These are phyloP conservation scores for Hylia prasina DNA, from an alignment of 2,113 vertebrate species.

Conservation along the genomic window DNA sequence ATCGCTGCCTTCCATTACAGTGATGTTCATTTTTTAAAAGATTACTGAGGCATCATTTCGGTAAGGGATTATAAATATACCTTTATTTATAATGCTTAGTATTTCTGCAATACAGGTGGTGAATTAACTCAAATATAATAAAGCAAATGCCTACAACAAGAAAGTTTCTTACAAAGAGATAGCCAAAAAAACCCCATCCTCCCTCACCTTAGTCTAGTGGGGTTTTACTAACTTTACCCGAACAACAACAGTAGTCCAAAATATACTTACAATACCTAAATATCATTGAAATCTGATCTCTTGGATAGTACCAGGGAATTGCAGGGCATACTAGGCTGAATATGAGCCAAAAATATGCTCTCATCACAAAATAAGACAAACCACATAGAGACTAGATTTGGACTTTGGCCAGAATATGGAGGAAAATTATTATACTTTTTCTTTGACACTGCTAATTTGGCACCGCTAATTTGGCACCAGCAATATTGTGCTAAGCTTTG, in stretches of 20 bases:
- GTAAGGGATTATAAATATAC: background rate
- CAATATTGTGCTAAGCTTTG: background rate
- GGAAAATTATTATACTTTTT: background rate
- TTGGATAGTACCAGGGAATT: background rate
- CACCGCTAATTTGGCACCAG: background rate
- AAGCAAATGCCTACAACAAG: background rate
- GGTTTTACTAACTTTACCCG: background rate
- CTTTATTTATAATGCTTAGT: background rate
- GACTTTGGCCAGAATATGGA: background rate
- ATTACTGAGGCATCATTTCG: background rate
- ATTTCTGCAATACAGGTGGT: background rate
- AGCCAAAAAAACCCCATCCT: background rate
- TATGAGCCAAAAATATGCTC: background rate
- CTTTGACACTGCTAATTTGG: background rate
- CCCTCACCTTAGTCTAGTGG: background rate
- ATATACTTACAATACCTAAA: background rate
- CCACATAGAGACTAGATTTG: background rate
- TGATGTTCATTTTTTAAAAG: background rate
- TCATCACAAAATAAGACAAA: background rate
- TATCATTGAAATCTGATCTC: background rate
- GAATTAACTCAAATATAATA: background rate
- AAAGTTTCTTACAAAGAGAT: background rate
- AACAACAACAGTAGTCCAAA: background rate
- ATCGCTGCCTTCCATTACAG: background rate
- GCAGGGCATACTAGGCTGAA: background rate